Base-by-base conservation (phyloP, 2,888 invertebrate genomes). In the Clanis bilineata region DNA sequence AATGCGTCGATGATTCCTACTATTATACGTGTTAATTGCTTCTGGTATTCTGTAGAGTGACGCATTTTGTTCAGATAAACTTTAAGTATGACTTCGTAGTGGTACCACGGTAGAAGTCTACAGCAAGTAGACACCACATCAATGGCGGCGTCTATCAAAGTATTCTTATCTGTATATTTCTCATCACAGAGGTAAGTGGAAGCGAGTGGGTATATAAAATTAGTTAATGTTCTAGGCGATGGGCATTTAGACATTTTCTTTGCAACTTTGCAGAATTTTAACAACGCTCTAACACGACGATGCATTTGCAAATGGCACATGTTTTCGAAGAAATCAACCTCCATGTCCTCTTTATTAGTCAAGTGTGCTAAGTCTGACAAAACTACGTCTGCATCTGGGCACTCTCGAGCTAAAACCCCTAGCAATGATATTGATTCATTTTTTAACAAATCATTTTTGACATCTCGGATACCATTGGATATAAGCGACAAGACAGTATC, bases 291-390 rank as follows among this genome's bases (percentile, higher is more conserved):
- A 0, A 96, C 96, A 76, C 97, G 95, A 63, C 98, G 94, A 80
- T 98, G 97, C 60, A 95, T 88, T 91, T 99, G 97, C 51, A 97
- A 85, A 88, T 99, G 98, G 25, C 95, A 94, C 76, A 98, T 95
- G 80, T 98, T 99, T 76, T 97, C 97, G 80, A 98, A 99, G 93
- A 99, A 98, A 85, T 99, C 98, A 0, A 96, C 95, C 83, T 99
- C 98, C 7, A 93, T 82, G 80, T 99, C 98, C 54, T 84, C 88
- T 80, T 94, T 93, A 74, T 95, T 95, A 0, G 94, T 93, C 36
- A 96, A 86, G 38, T 93, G 85, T n/a, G 94, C 90, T 59, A 97
- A 86, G 86, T 97, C 97, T 18, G 93, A 90, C 1, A 97, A 83
- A 0, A 97, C 93, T 1, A 95, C 94, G 82, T 97, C 96, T 0